These are phyloP conservation scores for Myoxocephalus aenaeus DNA, from an alignment of 2,797 vertebrate species.

Conservation along the genomic window DNA sequence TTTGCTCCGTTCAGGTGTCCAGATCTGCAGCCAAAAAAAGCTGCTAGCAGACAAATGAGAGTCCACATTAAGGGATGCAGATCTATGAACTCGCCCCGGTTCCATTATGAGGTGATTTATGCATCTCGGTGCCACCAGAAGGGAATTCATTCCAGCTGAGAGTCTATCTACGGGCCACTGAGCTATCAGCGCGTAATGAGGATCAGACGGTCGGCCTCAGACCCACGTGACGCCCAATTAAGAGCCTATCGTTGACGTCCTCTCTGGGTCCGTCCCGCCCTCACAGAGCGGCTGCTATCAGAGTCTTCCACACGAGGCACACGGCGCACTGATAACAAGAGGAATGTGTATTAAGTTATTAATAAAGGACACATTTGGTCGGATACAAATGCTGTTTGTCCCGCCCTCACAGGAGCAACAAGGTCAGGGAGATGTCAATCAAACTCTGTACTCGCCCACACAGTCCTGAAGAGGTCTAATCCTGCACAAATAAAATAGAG, in stretches of 20 bases:
- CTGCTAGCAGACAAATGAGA: slow-evolving; percentile 11
- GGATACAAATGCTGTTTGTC: neutral
- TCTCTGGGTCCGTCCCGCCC: slow-evolving; percentile 16
- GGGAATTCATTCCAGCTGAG: slow-evolving; percentile 34
- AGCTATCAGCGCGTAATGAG: slow-evolving; percentile 33
- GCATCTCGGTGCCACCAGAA: slow-evolving; percentile 25
- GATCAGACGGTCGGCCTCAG: slow-evolving; percentile 22
- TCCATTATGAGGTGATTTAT: slow-evolving; percentile 41
- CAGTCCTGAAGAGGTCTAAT: neutral
- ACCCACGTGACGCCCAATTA: slow-evolving; percentile 50
- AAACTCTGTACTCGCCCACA: neutral
- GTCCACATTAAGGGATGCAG: neutral
- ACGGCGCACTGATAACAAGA: neutral
- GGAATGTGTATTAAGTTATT: neutral
- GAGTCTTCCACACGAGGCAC: neutral
- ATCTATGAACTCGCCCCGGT: slow-evolving; percentile 2
- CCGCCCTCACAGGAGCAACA: slow-evolving; percentile 1
- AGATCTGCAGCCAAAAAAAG: neutral
- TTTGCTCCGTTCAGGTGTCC: neutral
- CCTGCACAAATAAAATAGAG: neutral
- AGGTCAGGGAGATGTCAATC: slow-evolving; percentile 6
- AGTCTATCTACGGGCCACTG: slow-evolving; percentile 24
- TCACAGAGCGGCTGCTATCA: slow-evolving; percentile 21
- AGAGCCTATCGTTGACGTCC: slow-evolving; percentile 54
- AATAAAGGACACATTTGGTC: neutral